Conservation (phyloP, 2,113 vertebrate genomes). For the Romanogobio albipinnatus region DNA sequence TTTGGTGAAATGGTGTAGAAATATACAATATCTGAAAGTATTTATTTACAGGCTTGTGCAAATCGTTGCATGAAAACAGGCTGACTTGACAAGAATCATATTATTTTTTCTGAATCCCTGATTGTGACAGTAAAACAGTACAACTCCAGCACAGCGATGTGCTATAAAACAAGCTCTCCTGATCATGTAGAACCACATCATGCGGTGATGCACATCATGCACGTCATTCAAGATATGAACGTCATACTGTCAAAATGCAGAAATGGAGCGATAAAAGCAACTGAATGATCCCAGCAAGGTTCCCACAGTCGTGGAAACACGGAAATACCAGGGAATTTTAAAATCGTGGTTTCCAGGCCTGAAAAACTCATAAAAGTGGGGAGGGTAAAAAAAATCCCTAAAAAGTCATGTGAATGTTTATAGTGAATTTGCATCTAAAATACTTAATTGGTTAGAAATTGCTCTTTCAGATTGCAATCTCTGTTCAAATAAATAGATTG, state of each 20-base stretch:
- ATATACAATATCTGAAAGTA: slow-evolving; percentile 3
- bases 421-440: background rate
- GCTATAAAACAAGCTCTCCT: slow-evolving; percentile 1
- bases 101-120: slow-evolving; percentile 50
- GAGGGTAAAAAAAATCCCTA: background rate
- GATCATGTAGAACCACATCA: background rate
- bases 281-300: background rate
- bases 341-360: background rate
- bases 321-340: background rate
- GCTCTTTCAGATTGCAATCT: background rate
- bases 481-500: background rate
- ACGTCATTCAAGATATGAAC: background rate
- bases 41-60: slow-evolving; percentile 52
- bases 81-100: slow-evolving; percentile 35
- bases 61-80: slow-evolving; percentile 43
- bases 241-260: background rate
- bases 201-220: slow-evolving; percentile 3
- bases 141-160: slow-evolving; percentile 33
- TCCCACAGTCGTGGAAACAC: background rate
- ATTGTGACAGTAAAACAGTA: slow-evolving; percentile 41
- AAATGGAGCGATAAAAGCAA: background rate
- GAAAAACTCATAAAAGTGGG: background rate
- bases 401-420: background rate
- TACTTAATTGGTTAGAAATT: background rate
- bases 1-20: slow-evolving; percentile 30